Conservation (phyloP, 2,888 invertebrate species). For the Eupithecia insigniata region DNA sequence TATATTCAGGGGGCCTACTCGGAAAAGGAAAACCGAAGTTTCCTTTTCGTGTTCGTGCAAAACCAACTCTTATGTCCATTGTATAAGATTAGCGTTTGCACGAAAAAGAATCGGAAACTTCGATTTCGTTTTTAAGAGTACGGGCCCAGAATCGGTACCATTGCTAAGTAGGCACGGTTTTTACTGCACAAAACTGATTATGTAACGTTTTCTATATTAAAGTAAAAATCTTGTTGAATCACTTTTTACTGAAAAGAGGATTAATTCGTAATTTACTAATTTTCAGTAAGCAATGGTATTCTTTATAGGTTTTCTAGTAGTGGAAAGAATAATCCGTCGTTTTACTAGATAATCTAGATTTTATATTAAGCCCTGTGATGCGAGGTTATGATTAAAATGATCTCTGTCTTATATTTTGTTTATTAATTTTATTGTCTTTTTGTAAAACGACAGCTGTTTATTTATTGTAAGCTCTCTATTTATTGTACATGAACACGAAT, state of each 20-base stretch:
- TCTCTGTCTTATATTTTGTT: constrained; percentile 66
- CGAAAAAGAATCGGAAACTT: no score
- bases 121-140: no score
- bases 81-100: no score
- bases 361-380: constrained; percentile 22
- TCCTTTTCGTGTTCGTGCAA: no score
- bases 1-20: no score
- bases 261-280: background rate
- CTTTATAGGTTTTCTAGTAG: background rate
- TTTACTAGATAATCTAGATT: constrained; percentile 36
- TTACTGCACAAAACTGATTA: constrained; percentile 35
- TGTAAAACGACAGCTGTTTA: constrained; percentile 24
- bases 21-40: no score
- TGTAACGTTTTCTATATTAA: constrained; percentile 15
- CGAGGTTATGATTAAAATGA: constrained; percentile 65
- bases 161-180: constrained; percentile 30
- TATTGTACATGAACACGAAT: constrained; percentile 18
- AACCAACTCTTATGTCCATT: no score
- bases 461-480: constrained; percentile 33
- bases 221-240: constrained; percentile 12
- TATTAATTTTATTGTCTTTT: constrained; percentile 48
- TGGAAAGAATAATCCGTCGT: constrained; percentile 1
- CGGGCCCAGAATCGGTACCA: background rate
- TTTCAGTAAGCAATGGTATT: background rate
- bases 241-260: constrained; percentile 4